Percentiles rank a stretch among this genome's conserved stretches.
phyloP scores from a whole-genome alignment of 2,888 invertebrate genomes.

The Globia sparganii region DNA sequence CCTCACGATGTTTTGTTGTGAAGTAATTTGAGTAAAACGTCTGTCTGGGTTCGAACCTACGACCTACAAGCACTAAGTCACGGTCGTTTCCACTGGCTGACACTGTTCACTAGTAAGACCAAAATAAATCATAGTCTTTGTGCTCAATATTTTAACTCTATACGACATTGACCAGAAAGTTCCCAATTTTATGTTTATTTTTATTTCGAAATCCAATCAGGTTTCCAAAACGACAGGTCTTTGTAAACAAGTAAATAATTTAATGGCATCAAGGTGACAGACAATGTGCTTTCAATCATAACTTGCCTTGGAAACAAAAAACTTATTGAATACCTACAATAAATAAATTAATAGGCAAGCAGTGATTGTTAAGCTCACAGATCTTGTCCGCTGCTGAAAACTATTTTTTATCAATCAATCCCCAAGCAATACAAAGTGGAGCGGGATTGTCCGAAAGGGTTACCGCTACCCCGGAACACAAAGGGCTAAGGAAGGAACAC shows the following conservation, averaged over 20 bases:
- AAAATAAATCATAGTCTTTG: not conserved
- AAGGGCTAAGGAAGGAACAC: too few species aligned
- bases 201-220: slow-evolving; percentile 38
- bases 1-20: not conserved
- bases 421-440: too few species aligned
- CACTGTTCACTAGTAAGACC: not conserved
- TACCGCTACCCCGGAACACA: too few species aligned
- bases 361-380: not conserved
- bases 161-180: slow-evolving; percentile 34
- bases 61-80: not conserved
- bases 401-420: not conserved
- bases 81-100: not conserved
- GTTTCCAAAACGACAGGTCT: slow-evolving; percentile 30
- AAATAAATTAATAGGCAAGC: not conserved
- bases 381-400: not conserved
- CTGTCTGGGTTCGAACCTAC: not conserved
- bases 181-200: not conserved
- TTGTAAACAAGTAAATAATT: slow-evolving; percentile 30
- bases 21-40: not conserved
- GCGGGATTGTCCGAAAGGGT: too few species aligned
- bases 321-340: not conserved
- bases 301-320: slow-evolving; percentile 24
- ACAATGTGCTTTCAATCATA: slow-evolving; percentile 33
- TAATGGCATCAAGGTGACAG: slow-evolving; percentile 39
- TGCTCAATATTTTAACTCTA: not conserved